These are phyloP conservation scores for Carollia perspicillata DNA, from an alignment of 2,113 vertebrate species.

Conservation along the genomic window DNA sequence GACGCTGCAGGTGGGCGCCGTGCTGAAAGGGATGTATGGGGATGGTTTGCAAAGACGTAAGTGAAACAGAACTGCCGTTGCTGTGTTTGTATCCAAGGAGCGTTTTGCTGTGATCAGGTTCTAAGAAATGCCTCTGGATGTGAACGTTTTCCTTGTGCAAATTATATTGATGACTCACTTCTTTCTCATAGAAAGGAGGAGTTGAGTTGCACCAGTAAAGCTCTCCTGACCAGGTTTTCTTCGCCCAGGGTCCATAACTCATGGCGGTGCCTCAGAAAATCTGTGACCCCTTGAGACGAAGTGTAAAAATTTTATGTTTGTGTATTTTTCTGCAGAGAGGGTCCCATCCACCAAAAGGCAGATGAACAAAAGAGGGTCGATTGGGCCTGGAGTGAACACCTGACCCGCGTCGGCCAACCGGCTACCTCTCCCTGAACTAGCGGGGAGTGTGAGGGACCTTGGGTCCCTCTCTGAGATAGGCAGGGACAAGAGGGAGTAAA, in stretches of 20 bases:
- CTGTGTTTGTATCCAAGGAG: neutral
- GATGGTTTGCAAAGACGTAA: neutral
- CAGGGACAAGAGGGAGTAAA: neutral
- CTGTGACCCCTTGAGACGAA: no score
- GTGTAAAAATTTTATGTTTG: fast-evolving
- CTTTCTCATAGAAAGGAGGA: neutral
- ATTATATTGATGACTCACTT: neutral
- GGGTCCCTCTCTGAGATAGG: neutral
- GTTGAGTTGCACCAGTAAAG: neutral
- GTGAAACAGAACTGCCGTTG: neutral
- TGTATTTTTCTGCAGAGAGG: neutral
- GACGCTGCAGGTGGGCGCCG: neutral
- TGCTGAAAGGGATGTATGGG: neutral
- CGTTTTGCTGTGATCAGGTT: neutral
- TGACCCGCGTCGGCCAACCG: neutral
- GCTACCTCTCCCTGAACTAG: neutral
- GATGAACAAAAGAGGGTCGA: neutral
- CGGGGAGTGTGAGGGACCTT: neutral
- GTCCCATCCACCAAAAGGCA: neutral
- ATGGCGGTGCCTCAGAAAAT: neutral
- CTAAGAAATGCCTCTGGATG: neutral
- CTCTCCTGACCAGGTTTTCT: neutral
- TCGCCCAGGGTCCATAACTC: neutral
- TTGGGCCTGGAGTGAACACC: neutral
- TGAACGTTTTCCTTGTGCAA: neutral